phyloP scores from a whole-genome alignment of 2,113 vertebrate genomes.

The Callipepla squamata region DNA sequence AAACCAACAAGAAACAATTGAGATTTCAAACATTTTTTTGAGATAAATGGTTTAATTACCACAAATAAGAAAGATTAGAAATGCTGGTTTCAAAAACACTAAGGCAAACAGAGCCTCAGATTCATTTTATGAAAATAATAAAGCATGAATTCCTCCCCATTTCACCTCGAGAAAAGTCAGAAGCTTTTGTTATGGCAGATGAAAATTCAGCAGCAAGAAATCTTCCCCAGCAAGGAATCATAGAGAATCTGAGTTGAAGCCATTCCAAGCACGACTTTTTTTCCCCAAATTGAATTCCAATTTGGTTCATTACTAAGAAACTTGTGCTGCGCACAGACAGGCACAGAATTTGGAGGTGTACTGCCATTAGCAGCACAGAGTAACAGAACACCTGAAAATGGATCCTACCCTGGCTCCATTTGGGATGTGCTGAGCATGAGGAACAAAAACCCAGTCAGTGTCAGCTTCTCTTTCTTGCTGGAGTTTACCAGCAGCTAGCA shows the following conservation, averaged over 20 bases:
- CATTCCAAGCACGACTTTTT: neutral
- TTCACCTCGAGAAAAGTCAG: neutral
- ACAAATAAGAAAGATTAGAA: neutral
- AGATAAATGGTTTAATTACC: neutral
- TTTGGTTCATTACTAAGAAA: neutral
- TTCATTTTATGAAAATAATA: neutral
- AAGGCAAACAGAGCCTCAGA: neutral
- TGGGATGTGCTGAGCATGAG: neutral
- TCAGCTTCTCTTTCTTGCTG: neutral
- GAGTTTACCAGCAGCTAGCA: neutral
- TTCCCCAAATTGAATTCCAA: neutral
- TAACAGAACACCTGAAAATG: neutral
- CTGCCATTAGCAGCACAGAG: neutral
- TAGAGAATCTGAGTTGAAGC: neutral
- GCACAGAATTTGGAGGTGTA: neutral
- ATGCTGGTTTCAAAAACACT: neutral
- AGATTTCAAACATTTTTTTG: neutral
- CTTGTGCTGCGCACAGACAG: neutral
- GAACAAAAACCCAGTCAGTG: neutral
- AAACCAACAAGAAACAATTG: neutral
- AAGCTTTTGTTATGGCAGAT: neutral
- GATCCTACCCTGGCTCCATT: neutral
- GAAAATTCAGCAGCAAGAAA: neutral
- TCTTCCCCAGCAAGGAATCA: neutral
- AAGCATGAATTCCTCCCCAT: neutral